Evolutionary conservation across 2,113 vertebrate species (phyloP).

Genomic region (Ochotona curzoniae): DNA sequence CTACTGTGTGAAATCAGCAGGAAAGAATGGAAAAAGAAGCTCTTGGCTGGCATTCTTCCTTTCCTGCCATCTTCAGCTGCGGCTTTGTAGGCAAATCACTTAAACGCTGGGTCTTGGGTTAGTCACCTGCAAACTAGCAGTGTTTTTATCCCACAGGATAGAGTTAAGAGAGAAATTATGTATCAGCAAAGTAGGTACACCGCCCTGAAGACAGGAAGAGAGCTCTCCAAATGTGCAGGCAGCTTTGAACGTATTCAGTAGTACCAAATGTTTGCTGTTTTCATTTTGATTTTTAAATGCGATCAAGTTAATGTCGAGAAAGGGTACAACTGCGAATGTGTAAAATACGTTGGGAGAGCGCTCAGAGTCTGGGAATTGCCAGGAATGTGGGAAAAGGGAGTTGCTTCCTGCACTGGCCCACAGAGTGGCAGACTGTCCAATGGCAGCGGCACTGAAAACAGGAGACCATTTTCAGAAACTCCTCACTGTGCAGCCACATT

Average conservation of each 20-base stretch:
- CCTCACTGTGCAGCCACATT: no score
- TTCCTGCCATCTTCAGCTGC: not conserved
- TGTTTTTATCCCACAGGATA: not conserved
- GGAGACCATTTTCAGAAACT: not conserved
- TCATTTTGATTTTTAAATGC: not conserved
- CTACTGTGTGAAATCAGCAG: not conserved
- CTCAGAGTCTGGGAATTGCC: not conserved
- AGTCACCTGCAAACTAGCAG: not conserved
- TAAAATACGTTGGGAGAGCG: not conserved
- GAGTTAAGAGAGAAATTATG: not conserved
- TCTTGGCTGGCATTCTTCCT: no score
- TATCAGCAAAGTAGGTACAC: not conserved
- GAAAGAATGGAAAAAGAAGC: not conserved
- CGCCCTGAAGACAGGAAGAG: not conserved
- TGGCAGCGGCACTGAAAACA: not conserved
- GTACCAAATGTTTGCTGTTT: not conserved
- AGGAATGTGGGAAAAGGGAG: not conserved
- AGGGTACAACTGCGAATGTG: not conserved
- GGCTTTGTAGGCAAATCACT: no score
- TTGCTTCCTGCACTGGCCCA: not conserved
- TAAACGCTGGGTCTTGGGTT: not conserved
- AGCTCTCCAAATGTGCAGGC: not conserved
- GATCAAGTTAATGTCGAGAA: not conserved
- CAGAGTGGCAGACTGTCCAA: not conserved
- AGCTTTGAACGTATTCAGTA: not conserved